Base-by-base conservation (phyloP, 2,113 vertebrate species). In the Eclectus roratus region DNA sequence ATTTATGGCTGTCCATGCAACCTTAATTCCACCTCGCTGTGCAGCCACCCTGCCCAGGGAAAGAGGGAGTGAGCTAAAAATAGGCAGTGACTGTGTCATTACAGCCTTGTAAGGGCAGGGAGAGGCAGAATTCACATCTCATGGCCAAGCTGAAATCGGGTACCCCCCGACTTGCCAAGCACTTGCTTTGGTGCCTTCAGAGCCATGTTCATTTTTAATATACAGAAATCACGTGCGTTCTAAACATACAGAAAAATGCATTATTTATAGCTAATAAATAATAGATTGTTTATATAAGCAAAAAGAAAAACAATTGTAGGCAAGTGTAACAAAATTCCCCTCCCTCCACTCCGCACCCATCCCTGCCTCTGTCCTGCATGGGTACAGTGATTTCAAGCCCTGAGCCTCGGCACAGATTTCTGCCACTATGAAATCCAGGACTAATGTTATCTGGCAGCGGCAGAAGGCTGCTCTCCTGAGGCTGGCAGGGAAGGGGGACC, bases 241-340 rank as follows among this genome's bases (percentile, higher is more conserved):
- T 93, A 97, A 97, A 97, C 96, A 97, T 96, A 97, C 96, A 97
- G 96, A 94, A 96, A 95, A 96, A 96, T 97, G 86, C 73, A 96
- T 97, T 97, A 97, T 97, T 97, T 96, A 97, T 97, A 96, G 60
- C 90, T 97, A 80, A 96, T 94, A 96, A 96, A 96, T 97, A 96
- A 96, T 96, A 97, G 90, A 94, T 97, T 97, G 95, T 96, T 97
- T 97, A 96, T 96, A 96, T 96, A 94, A 96, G 88, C 90, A 96
- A 95, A 96, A 93, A 91, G 94, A 91, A 90, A 96, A 96, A 93
- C 95, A 96, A 96, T 96, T 85, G 88, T 91, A 93, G 87, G 93
- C 95, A 94, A 95, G 91, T 95, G 94, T 96, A 96, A 91, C 95
- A 85, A 92, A 92, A 95, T 93, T 91, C 91, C 61, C 77, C 53